Evolutionary conservation across 2,797 vertebrate genomes (phyloP).

Genomic region (Miichthys miiuy): DNA sequence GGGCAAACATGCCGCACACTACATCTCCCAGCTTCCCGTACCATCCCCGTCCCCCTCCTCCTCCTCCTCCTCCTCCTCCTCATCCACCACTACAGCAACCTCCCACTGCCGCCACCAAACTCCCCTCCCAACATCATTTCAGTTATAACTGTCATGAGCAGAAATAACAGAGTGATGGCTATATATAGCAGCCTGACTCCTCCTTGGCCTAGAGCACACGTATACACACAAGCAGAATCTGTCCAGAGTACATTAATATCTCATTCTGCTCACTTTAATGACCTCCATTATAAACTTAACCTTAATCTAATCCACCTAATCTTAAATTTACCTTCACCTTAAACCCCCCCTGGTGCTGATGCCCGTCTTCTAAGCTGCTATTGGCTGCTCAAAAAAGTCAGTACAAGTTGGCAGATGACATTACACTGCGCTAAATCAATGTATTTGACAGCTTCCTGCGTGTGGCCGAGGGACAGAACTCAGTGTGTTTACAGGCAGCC

Average conservation of each 20-base stretch:
- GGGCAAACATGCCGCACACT: constrained; percentile 55
- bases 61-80: neutral
- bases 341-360: neutral
- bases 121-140: constrained; percentile 39
- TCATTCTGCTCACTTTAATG: constrained; percentile 47
- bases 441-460: constrained; percentile 20
- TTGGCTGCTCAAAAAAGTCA: constrained; percentile 7
- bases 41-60: constrained; percentile 1
- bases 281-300: constrained; percentile 35
- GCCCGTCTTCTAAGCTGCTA: neutral
- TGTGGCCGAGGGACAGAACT: neutral
- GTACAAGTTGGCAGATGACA: constrained; percentile 1
- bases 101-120: constrained; percentile 16
- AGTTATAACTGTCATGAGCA: constrained; percentile 67
- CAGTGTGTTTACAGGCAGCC: constrained; percentile 7
- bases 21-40: constrained; percentile 68
- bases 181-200: constrained; percentile 71
- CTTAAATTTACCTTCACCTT: constrained; percentile 25
- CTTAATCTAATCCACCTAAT: constrained; percentile 32
- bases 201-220: constrained; percentile 9
- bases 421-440: constrained; percentile 18
- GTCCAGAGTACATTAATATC: constrained; percentile 30
- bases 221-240: constrained; percentile 4
- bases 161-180: constrained; percentile 78
- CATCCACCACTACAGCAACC: neutral